Evolutionary conservation across 2,888 invertebrate genomes (phyloP).

Genomic region (Loripinus fragilis): DNA sequence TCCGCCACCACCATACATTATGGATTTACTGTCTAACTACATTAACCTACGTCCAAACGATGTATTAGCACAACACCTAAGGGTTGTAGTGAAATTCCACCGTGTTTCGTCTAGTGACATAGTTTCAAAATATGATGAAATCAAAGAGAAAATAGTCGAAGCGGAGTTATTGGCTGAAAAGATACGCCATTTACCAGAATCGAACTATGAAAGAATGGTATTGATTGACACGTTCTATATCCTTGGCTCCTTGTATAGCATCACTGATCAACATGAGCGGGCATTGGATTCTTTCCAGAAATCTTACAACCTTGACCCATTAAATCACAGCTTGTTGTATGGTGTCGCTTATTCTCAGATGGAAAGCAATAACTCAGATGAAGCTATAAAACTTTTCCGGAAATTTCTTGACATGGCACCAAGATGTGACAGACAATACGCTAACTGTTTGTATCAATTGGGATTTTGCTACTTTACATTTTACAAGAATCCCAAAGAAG

Average conservation of each 20-base stretch:
- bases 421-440: conserved; percentile 16
- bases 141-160: not conserved
- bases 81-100: not conserved
- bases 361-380: not conserved
- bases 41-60: not conserved
- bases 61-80: not conserved
- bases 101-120: not conserved
- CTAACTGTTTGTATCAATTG: conserved; percentile 10
- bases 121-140: not conserved
- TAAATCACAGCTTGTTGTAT: not conserved
- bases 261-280: conserved; percentile 1
- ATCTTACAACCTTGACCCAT: not conserved
- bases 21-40: not conserved
- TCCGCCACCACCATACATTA: not conserved
- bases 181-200: not conserved
- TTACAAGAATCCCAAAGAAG: not conserved
- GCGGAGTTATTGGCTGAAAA: not conserved
- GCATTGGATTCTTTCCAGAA: conserved; percentile 20
- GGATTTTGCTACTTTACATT: not conserved
- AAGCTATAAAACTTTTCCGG: not conserved
- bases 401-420: conserved; percentile 8
- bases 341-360: not conserved
- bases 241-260: conserved; percentile 1
- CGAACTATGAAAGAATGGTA: not conserved
- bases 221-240: not conserved